A percentile compares a stretch with the other conserved stretches of the same genome.
phyloP scores from a whole-genome alignment of 1,140 invertebrate genomes.

The Papilio glaucus region DNA sequence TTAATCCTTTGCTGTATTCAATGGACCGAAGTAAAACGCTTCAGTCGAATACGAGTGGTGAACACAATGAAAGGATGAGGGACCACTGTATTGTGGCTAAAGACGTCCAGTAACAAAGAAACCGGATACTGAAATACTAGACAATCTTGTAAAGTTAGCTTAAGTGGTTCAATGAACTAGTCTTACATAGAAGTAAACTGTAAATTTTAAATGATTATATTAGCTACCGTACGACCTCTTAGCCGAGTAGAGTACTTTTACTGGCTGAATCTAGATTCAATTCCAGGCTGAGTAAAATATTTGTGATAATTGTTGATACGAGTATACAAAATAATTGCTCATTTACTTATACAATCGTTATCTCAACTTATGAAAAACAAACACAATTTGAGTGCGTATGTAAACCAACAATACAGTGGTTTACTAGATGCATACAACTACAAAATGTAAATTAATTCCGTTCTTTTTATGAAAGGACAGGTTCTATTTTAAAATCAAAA shows the following conservation, averaged over 20 bases:
- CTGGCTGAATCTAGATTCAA: too few relatives aligned
- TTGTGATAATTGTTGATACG: too few relatives aligned
- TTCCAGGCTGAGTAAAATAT: too few relatives aligned
- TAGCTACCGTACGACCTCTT: too few relatives aligned
- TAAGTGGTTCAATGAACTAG: not conserved
- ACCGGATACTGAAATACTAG: not conserved
- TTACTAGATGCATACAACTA: not conserved
- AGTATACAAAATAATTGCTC: too few relatives aligned
- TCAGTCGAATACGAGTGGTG: not conserved
- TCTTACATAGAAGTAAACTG: not conserved
- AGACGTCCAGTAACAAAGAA: not conserved
- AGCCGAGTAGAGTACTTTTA: too few relatives aligned
- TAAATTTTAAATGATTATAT: too few relatives aligned
- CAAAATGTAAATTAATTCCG: not conserved
- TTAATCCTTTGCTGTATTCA: not conserved
- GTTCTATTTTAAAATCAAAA: conserved; percentile 6
- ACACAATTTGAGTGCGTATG: too few relatives aligned
- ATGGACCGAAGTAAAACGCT: not conserved
- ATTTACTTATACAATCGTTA: too few relatives aligned
- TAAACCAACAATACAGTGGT: not conserved
- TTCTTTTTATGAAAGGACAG: not conserved
- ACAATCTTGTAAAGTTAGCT: not conserved
- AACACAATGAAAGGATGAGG: not conserved
- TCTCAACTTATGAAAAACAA: too few relatives aligned
- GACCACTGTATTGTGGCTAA: too few relatives aligned